phyloP scores from a whole-genome alignment of 2,797 vertebrate genomes.

The Hafferia zeledoni region DNA sequence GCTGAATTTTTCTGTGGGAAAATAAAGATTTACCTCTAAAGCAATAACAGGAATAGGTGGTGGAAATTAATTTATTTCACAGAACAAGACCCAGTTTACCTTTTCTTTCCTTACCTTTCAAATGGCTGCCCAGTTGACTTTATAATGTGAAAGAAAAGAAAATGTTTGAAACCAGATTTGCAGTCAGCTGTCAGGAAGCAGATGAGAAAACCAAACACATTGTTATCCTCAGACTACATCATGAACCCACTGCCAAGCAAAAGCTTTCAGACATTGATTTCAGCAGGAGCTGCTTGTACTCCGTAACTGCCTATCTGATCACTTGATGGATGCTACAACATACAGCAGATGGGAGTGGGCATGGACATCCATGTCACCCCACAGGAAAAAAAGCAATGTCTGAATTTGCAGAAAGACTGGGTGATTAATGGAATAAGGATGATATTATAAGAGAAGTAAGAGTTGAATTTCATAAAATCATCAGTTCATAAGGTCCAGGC shows the following conservation, averaged over 20 bases:
- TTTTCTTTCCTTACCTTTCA: background rate
- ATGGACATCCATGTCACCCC: background rate
- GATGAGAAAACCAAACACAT: background rate
- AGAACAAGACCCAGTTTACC: background rate
- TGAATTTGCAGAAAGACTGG: slow-evolving; percentile 24
- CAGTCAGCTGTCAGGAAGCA: background rate
- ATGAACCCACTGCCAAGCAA: background rate
- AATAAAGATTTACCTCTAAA: background rate
- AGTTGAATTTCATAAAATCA: slow-evolving; percentile 64
- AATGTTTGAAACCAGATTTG: background rate
- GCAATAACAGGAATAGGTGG: background rate
- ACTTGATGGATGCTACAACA: background rate
- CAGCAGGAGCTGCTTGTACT: background rate
- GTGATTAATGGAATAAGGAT: slow-evolving; percentile 46
- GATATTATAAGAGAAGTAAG: slow-evolving; percentile 48
- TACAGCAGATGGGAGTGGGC: background rate
- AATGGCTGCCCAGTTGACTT: background rate
- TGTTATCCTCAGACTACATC: background rate
- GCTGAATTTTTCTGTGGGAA: background rate
- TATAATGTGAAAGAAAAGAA: background rate
- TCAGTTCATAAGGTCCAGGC: slow-evolving; percentile 63
- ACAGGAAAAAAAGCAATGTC: slow-evolving; percentile 33
- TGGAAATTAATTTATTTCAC: background rate
- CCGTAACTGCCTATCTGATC: background rate
- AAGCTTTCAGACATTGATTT: background rate